A percentile compares a stretch with the other conserved stretches of the same genome.
These are phyloP conservation scores for Acromyrmex heyeri DNA, from an alignment of 1,140 invertebrate species.

Conservation along the genomic window DNA sequence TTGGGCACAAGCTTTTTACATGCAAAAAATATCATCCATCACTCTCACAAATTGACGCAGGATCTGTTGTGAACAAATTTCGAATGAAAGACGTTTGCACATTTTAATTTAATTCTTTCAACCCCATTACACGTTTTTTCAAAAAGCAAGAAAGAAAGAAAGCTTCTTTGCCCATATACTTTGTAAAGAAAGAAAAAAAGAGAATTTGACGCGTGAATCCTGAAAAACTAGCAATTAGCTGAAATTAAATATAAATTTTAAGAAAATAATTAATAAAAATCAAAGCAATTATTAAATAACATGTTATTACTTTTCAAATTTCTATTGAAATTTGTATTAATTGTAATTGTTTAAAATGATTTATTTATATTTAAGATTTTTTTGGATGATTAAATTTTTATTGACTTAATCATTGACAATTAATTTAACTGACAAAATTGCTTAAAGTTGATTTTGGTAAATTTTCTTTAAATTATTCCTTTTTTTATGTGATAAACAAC, in stretches of 20 bases:
- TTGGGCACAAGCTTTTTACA: constrained; percentile 25
- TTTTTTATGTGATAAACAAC: neutral
- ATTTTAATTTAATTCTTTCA: constrained; percentile 33
- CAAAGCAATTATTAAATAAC: neutral
- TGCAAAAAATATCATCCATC: constrained; percentile 56
- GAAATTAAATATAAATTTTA: neutral
- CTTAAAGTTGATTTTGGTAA: neutral
- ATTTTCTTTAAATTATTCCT: neutral
- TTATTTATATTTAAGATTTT: neutral
- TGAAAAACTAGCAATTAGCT: neutral
- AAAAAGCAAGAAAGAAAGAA: neutral
- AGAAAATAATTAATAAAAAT: neutral
- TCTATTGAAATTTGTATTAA: neutral
- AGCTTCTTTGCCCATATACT: neutral
- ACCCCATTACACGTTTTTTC: neutral
- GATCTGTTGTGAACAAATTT: constrained; percentile 50
- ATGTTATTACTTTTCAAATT: neutral
- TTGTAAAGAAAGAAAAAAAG: neutral
- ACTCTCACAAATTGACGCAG: neutral
- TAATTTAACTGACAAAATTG: neutral
- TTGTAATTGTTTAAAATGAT: neutral
- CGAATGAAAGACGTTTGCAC: constrained; percentile 1
- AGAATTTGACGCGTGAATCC: neutral
- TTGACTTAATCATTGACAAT: neutral
- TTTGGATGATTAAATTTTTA: neutral